phyloP scores from a whole-genome alignment of 1,140 invertebrate genomes.

The Drosophila burlai region DNA sequence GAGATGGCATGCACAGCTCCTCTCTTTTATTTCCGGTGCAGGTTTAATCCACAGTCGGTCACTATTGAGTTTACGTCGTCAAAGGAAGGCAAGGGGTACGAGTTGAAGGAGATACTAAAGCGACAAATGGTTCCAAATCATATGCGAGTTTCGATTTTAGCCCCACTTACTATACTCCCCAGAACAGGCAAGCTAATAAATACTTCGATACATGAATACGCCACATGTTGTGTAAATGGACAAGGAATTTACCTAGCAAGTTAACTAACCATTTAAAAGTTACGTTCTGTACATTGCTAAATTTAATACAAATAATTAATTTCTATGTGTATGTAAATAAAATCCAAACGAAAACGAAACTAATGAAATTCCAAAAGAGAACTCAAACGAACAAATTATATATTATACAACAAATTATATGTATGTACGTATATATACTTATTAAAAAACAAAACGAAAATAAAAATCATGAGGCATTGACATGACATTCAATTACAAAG shows the following conservation, averaged over 20 bases:
- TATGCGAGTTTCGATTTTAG: slow-evolving; percentile 66
- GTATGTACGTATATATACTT: slow-evolving; percentile 73
- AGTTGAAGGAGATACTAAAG: slow-evolving; percentile 32
- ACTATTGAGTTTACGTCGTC: slow-evolving; percentile 39
- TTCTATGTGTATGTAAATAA: slow-evolving; percentile 71
- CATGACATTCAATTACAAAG: slow-evolving; percentile 72
- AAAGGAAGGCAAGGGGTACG: slow-evolving; percentile 3
- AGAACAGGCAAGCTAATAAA: slow-evolving; percentile 23
- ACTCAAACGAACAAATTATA: slow-evolving; percentile 46
- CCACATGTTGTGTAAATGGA: slow-evolving; percentile 42
- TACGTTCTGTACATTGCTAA: slow-evolving; percentile 58
- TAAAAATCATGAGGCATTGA: slow-evolving; percentile 67
- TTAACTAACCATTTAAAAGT: slow-evolving; percentile 35
- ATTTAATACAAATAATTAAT: slow-evolving; percentile 36
- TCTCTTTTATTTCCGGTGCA: not conserved
- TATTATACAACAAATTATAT: slow-evolving; percentile 61
- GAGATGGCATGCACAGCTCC: not conserved
- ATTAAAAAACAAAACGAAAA: slow-evolving; percentile 43
- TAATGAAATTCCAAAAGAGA: slow-evolving; percentile 41
- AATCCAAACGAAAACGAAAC: slow-evolving; percentile 49
- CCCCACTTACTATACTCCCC: slow-evolving; percentile 37
- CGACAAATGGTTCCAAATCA: slow-evolving; percentile 54
- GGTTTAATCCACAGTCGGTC: slow-evolving; percentile 16
- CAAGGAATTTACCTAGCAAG: slow-evolving; percentile 55
- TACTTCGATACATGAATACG: slow-evolving; percentile 34